A percentile compares a stretch with the other conserved stretches of the same genome.
phyloP scores from a whole-genome alignment of 1,140 invertebrate species.

The Monomorium pharaonis region DNA sequence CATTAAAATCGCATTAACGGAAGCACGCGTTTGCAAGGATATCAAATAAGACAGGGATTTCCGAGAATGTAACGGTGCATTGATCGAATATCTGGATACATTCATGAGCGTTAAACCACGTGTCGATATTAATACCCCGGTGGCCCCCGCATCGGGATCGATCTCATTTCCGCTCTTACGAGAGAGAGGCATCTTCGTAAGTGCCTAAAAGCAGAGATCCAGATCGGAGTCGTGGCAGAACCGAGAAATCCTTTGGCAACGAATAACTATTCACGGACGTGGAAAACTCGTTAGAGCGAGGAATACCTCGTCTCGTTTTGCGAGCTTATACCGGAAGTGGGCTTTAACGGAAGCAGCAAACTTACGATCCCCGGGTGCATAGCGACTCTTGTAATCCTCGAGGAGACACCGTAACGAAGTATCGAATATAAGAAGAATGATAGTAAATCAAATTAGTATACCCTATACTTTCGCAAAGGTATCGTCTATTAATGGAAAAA shows the following conservation, averaged over 20 bases:
- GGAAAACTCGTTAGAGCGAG: slow-evolving; percentile 65
- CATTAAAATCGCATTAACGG: slow-evolving; percentile 29
- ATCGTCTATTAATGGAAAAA: slow-evolving; percentile 11
- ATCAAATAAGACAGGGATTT: slow-evolving; percentile 53
- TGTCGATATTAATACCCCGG: slow-evolving; percentile 64
- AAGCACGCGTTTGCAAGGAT: slow-evolving; percentile 5
- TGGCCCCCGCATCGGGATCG: not conserved
- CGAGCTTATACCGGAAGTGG: slow-evolving; percentile 47
- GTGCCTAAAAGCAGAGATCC: slow-evolving; percentile 6
- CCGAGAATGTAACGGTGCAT: slow-evolving; percentile 18
- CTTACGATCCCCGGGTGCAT: slow-evolving; percentile 8
- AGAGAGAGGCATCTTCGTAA: not conserved
- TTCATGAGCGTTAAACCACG: slow-evolving; percentile 52
- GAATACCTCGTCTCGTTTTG: slow-evolving; percentile 40
- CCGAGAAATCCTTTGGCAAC: slow-evolving; percentile 38
- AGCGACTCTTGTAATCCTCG: slow-evolving; percentile 14
- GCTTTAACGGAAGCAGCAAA: slow-evolving; percentile 41
- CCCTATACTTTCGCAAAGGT: not conserved
- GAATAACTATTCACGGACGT: slow-evolving; percentile 52
- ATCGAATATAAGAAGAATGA: not conserved
- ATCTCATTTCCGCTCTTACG: slow-evolving; percentile 36
- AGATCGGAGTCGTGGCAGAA: slow-evolving; percentile 10
- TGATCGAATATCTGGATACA: slow-evolving; percentile 27
- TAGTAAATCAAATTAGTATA: slow-evolving; percentile 37
- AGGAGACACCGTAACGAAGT: slow-evolving; percentile 1